Conservation (phyloP, 2,797 vertebrate species). For the Cossypha niveicapilla region DNA sequence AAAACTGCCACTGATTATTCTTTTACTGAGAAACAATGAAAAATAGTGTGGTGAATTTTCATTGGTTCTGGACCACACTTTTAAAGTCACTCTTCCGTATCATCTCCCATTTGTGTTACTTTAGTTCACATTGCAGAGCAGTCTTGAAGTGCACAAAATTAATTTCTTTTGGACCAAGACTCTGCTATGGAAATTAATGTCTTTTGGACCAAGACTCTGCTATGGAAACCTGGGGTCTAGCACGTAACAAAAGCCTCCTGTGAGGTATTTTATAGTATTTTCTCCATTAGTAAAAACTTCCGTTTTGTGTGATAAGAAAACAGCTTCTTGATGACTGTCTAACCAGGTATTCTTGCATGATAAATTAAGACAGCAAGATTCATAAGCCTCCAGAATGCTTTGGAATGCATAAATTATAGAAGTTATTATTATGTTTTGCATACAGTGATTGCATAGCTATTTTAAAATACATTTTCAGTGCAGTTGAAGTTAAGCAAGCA, state of each 20-base stretch:
- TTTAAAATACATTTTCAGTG: constrained; percentile 47
- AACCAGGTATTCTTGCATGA: background rate
- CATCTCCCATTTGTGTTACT: background rate
- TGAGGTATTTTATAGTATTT: background rate
- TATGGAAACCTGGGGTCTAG: background rate
- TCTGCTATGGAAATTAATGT: background rate
- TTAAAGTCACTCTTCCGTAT: background rate
- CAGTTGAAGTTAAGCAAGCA: constrained; percentile 25
- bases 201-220: background rate
- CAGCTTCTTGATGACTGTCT: background rate
- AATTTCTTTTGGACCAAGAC: background rate
- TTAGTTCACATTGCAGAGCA: background rate
- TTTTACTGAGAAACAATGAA: background rate
- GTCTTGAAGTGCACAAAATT: background rate
- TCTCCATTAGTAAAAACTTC: background rate
- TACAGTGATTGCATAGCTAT: constrained; percentile 36
- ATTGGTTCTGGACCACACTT: background rate
- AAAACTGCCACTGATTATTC: rapidly evolving
- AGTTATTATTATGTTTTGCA: constrained; percentile 45
- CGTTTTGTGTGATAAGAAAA: background rate
- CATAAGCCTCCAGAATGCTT: constrained; percentile 44
- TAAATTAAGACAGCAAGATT: constrained; percentile 49
- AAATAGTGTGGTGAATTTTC: background rate
- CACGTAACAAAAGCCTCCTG: background rate
- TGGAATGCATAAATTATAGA: constrained; percentile 23